Conservation (phyloP, 53 echinoderm and acorn worm genomes). For the Patiria pectinifera region DNA sequence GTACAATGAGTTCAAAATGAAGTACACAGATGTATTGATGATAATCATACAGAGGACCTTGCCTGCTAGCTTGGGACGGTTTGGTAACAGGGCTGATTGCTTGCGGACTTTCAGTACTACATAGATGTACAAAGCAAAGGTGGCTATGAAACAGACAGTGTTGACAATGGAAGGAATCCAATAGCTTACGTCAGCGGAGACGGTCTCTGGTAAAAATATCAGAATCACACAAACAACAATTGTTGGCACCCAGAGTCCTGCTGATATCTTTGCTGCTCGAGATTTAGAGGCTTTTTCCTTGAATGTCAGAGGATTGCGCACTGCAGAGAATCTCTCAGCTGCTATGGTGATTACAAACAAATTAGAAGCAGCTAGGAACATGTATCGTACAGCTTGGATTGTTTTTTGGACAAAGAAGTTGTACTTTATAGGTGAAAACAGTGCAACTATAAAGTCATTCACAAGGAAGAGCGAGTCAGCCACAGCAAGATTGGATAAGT, state of each 20-base stretch:
- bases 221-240: background rate
- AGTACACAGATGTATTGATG: background rate
- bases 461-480: background rate
- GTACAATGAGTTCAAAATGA: background rate
- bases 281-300: background rate
- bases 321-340: slow-evolving; percentile 28
- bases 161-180: background rate
- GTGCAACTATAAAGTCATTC: background rate
- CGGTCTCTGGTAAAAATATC: background rate
- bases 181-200: background rate
- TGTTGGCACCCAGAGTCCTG: slow-evolving; percentile 6
- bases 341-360: background rate
- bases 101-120: background rate
- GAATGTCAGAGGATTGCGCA: background rate
- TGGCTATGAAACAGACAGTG: background rate
- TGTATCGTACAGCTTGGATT: background rate
- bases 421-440: background rate
- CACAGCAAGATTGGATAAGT: slow-evolving; percentile 1
- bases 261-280: slow-evolving; percentile 31
- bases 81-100: background rate
- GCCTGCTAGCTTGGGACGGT: background rate
- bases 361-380: background rate
- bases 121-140: background rate
- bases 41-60: background rate
- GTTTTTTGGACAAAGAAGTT: background rate